phyloP scores from a whole-genome alignment of 1,140 invertebrate species.

The Drosophila ogumai region DNA sequence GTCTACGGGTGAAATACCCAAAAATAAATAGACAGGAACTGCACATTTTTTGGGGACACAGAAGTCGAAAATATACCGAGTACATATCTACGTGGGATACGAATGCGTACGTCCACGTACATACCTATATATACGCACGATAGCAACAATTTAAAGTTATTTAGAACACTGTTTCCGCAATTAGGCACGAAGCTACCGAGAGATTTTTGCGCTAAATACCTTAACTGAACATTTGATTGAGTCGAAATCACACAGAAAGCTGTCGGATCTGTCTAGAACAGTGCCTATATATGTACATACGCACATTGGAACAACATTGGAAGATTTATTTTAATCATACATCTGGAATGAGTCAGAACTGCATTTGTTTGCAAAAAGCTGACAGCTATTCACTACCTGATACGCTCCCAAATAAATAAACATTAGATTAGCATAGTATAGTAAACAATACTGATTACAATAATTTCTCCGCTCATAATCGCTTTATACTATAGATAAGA shows the following conservation, averaged over 20 bases:
- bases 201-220: conserved; percentile 75
- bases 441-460: conserved; percentile 16
- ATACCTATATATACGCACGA: conserved; percentile 17
- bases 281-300: background rate
- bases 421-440: background rate
- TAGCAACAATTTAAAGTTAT: conserved; percentile 57
- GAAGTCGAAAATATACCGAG: conserved; percentile 13
- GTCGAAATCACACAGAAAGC: conserved; percentile 37
- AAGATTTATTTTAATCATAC: background rate
- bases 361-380: background rate
- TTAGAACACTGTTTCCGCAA: conserved; percentile 71
- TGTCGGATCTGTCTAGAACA: conserved; percentile 21
- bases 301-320: background rate
- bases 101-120: conserved; percentile 28
- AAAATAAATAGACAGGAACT: conserved; percentile 55
- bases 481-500: conserved; percentile 1
- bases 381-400: background rate
- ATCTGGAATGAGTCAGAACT: conserved; percentile 6
- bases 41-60: conserved; percentile 46
- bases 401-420: conserved; percentile 10
- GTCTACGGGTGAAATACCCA: conserved; percentile 1
- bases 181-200: conserved; percentile 59
- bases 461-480: conserved; percentile 11
- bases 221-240: conserved; percentile 56
- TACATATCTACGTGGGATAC: conserved; percentile 13